Conservation (phyloP, 2,113 vertebrate species). For the Lepus americanus region DNA sequence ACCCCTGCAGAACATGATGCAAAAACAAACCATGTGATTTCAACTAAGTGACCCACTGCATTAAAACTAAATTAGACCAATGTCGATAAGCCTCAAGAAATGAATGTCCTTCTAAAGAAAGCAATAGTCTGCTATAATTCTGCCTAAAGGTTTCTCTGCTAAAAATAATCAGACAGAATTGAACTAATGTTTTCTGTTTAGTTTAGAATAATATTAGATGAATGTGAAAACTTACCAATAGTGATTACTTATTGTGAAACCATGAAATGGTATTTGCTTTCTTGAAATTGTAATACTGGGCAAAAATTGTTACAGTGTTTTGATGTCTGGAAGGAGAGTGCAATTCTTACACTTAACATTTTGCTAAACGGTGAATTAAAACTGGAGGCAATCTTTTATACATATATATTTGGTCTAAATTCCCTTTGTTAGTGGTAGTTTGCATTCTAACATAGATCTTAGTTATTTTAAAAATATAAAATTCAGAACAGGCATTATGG, state of each 20-base stretch:
- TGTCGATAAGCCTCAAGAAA: conserved; percentile 70
- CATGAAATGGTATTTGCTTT: not conserved
- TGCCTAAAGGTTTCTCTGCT: conserved; percentile 64
- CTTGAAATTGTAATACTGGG: not conserved
- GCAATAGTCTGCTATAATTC: conserved; percentile 68
- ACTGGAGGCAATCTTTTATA: not conserved
- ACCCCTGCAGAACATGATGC: conserved; percentile 66
- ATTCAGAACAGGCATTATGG: too few species aligned
- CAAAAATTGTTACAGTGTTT: not conserved
- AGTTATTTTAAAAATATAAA: not conserved
- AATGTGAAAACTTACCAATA: not conserved
- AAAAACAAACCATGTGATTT: conserved; percentile 73
- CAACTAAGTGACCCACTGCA: conserved; percentile 59
- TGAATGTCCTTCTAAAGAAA: conserved; percentile 72
- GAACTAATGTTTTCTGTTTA: conserved; percentile 53
- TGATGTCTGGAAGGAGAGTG: not conserved
- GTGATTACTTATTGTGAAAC: not conserved
- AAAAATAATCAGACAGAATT: conserved; percentile 70
- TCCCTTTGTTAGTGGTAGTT: conserved; percentile 13
- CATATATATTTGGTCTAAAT: not conserved
- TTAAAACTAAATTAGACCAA: conserved; percentile 78
- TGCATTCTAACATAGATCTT: not conserved
- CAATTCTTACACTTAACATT: not conserved
- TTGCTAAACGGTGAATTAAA: not conserved
- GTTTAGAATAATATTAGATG: conserved; percentile 62